Percentiles rank a stretch among this genome's conserved stretches.
These are phyloP conservation scores for Hermaeophaga mercurialis DNA, from an alignment of 2,888 invertebrate species.

Conservation along the genomic window DNA sequence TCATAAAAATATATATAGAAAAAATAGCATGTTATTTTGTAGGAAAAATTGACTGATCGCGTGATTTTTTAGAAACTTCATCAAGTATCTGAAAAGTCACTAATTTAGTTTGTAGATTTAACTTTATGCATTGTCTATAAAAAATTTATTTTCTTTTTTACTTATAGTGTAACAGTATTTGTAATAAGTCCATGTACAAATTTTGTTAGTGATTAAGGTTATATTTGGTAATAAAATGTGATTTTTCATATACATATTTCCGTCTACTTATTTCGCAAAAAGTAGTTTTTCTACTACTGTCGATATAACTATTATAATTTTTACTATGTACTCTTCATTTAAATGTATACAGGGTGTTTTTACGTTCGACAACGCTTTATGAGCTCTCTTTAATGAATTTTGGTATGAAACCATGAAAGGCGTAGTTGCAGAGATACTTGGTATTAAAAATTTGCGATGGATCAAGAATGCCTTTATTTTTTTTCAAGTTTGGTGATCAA, in stretches of 20 bases:
- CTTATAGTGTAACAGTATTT: slow-evolving; percentile 39
- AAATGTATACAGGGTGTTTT: too few species aligned
- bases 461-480: too few species aligned
- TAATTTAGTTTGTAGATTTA: slow-evolving; percentile 35
- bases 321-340: too few species aligned
- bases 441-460: too few species aligned
- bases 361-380: too few species aligned
- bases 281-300: too few species aligned
- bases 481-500: too few species aligned
- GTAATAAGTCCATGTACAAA: slow-evolving; percentile 50
- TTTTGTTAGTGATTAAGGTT: slow-evolving; percentile 45
- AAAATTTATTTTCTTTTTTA: slow-evolving; percentile 39
- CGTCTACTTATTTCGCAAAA: neutral
- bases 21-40: slow-evolving; percentile 35
- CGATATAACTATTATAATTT: too few species aligned
- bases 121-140: slow-evolving; percentile 40
- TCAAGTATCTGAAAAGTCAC: slow-evolving; percentile 30
- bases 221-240: slow-evolving; percentile 46
- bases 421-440: too few species aligned
- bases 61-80: slow-evolving; percentile 36
- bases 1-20: slow-evolving; percentile 31
- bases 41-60: slow-evolving; percentile 39
- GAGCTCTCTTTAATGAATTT: too few species aligned
- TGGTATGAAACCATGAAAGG: too few species aligned
- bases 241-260: slow-evolving; percentile 39